phyloP scores from a whole-genome alignment of 1,140 invertebrate genomes.

The Aphaenogaster floridana region DNA sequence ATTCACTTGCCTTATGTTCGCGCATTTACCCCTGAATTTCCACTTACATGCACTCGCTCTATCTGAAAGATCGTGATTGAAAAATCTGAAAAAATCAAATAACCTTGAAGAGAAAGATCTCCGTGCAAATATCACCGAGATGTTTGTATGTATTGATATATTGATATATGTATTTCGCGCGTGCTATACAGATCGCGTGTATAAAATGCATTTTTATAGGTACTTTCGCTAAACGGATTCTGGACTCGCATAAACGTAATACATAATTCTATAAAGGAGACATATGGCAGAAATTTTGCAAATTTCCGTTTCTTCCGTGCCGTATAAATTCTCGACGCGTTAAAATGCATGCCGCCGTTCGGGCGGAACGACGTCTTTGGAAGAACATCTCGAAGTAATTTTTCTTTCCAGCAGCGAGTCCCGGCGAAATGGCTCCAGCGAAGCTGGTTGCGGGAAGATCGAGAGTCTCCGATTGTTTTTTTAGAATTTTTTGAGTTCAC shows the following conservation, averaged over 20 bases:
- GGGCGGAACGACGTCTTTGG: slow-evolving; percentile 60
- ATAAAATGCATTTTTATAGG: slow-evolving; percentile 10
- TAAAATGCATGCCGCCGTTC: slow-evolving; percentile 60
- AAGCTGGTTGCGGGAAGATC: slow-evolving; percentile 34
- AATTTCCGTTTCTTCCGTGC: slow-evolving; percentile 45
- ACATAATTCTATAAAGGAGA: slow-evolving; percentile 46
- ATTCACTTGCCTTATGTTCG: slow-evolving; percentile 65
- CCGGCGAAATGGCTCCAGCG: slow-evolving; percentile 40
- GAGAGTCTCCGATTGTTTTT: slow-evolving; percentile 59
- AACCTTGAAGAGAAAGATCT: not conserved
- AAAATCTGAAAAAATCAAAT: slow-evolving; percentile 49
- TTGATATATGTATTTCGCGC: not conserved
- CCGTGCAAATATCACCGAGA: not conserved
- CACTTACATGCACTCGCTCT: slow-evolving; percentile 68
- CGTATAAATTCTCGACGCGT: slow-evolving; percentile 56
- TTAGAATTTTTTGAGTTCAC: slow-evolving; percentile 61
- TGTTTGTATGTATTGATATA: not conserved
- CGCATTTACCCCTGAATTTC: slow-evolving; percentile 71
- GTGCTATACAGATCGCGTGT: not conserved
- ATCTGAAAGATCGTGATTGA: slow-evolving; percentile 50
- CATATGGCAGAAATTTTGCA: slow-evolving; percentile 57
- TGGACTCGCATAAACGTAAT: not conserved
- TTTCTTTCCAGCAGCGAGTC: slow-evolving; percentile 53
- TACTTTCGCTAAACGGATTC: not conserved
- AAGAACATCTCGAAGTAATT: slow-evolving; percentile 65